These are phyloP conservation scores for Diaphora mendica DNA, from an alignment of 2,888 invertebrate genomes.

Conservation along the genomic window DNA sequence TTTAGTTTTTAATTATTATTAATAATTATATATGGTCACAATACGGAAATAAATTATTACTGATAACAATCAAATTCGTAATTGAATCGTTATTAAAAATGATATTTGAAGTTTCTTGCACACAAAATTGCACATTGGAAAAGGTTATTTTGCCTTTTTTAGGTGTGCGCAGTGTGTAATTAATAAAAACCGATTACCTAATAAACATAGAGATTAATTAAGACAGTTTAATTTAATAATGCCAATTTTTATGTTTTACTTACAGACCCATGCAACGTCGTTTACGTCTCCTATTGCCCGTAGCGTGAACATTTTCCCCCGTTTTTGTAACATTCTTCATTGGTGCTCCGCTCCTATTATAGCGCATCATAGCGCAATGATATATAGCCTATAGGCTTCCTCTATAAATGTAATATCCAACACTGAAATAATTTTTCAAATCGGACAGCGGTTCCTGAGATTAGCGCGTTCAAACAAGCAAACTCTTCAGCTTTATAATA, in stretches of 20 bases:
- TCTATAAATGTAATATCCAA: no score
- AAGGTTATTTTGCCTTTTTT: neutral
- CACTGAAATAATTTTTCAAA: no score
- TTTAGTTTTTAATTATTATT: neutral
- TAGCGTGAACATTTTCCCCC: no score
- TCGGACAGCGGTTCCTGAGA: no score
- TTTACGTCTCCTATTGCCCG: no score
- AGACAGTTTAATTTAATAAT: neutral
- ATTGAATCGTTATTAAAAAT: neutral
- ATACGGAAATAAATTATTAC: neutral
- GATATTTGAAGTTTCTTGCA: neutral
- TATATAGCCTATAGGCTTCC: no score
- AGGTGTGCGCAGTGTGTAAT: neutral
- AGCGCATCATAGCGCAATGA: no score
- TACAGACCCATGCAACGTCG: no score
- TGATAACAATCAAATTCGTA: neutral
- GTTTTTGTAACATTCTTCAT: no score
- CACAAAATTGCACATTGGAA: neutral
- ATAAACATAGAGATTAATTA: neutral
- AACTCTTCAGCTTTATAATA: no score
- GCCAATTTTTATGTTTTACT: neutral
- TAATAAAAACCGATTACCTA: neutral
- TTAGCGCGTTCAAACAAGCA: no score
- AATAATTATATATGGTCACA: neutral
- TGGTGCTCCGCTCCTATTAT: no score